Base-by-base conservation (phyloP, 2,113 vertebrate species). In the Chiloscyllium plagiosum region DNA sequence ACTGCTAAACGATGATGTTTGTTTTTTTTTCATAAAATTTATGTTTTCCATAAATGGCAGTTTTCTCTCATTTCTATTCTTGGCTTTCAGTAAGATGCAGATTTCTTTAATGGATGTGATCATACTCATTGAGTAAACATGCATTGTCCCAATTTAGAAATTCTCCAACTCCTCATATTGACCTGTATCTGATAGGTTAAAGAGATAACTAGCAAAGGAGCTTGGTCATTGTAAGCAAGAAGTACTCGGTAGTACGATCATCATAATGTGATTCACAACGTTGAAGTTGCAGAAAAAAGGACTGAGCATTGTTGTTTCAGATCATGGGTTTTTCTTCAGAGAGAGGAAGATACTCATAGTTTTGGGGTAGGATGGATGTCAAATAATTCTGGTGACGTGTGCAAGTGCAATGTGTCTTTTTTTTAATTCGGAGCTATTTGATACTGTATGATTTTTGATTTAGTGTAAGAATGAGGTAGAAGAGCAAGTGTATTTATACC, bases 1-100 rank as follows among this genome's bases (percentile, higher is more conserved):
- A 97, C 97, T 97, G 98, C 98, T 97, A 98, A 97, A 97, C 96
- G 97, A 96, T 97, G 97, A 97, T 97, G 96, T 97, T 97, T 96
- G 97, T 96, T 96, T 97, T 96, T 72, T 37, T 68, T 90, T 96
- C n/a, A 95, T 95, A 72, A 13, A 94, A 95, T 50, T 26, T 76
- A 20, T 52, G 33, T 52, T 95, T 72, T 95, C 68, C 69, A 72
- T 70, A 26, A 90, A 4, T 70, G 12, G 47, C 42, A 70, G 13
- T 94, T 50, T 15, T 70, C 26, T 47, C 52, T 22, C 20, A 42
- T 94, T 5, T n/a, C 37, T 4, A 2, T 50, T 8, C 37, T 17
- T 65, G 24, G 37, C 19, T 94, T 22, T 2, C 12, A 72, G 5
- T 72, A 52, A 70, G 1, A 2, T 15, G 13, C 24, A 52, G 42